These are phyloP conservation scores for Pegoplata infirma DNA, from an alignment of 2,888 invertebrate species.

Conservation along the genomic window DNA sequence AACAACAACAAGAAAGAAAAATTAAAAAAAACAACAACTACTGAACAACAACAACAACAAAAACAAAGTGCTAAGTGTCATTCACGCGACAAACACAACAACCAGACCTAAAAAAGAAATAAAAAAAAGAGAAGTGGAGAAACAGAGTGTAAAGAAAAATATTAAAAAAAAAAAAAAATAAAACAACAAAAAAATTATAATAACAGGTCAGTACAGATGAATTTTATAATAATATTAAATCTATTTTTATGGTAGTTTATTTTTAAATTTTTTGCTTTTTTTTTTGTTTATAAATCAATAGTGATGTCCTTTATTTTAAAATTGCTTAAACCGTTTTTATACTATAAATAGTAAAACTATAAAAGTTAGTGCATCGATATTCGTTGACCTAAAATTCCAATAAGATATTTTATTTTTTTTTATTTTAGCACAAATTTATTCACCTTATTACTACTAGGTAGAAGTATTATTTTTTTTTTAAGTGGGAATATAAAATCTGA, in stretches of 20 bases:
- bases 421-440: not conserved
- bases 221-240: constrained; percentile 19
- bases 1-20: constrained; percentile 36
- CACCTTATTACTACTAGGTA: no score
- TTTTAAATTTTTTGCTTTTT: not conserved
- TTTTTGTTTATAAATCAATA: not conserved
- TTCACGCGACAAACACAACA: constrained; percentile 61
- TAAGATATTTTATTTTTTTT: constrained; percentile 14
- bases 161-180: constrained; percentile 22
- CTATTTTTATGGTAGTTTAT: not conserved
- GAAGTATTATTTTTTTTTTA: no score
- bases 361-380: not conserved
- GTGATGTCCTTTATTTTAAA: not conserved
- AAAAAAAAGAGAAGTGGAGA: constrained; percentile 21
- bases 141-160: constrained; percentile 27
- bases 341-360: no score
- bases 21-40: constrained; percentile 24
- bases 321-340: not conserved
- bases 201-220: constrained; percentile 60
- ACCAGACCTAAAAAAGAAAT: constrained; percentile 51
- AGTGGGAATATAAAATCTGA: no score
- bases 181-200: constrained; percentile 28
- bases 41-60: constrained; percentile 26
- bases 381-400: constrained; percentile 39
- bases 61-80: constrained; percentile 59